These are phyloP conservation scores for Brachionus plicatilis DNA, from an alignment of 1,140 invertebrate genomes.

Conservation along the genomic window DNA sequence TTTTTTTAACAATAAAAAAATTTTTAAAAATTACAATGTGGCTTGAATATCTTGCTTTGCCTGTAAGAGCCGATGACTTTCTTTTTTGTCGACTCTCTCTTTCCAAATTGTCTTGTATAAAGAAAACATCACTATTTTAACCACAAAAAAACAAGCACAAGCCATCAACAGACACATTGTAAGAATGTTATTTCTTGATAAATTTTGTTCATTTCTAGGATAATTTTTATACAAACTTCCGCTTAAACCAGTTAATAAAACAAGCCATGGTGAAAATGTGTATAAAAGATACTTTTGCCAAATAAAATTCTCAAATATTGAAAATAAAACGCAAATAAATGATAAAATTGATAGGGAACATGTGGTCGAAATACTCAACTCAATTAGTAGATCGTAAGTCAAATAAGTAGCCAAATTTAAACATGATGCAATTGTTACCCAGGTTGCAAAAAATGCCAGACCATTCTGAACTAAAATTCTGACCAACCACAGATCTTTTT, in stretches of 20 bases:
- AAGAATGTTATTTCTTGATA: slow-evolving; percentile 25
- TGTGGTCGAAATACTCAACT: slow-evolving; percentile 42
- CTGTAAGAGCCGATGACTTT: not conserved
- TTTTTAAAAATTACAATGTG: not conserved
- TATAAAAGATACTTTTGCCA: slow-evolving; percentile 47
- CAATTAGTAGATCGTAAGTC: slow-evolving; percentile 42
- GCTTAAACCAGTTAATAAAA: slow-evolving; percentile 45
- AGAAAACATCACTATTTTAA: slow-evolving; percentile 8
- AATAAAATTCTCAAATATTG: slow-evolving; percentile 45
- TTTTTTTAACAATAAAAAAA: not conserved
- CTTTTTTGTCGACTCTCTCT: slow-evolving; percentile 1
- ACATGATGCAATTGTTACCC: slow-evolving; percentile 48
- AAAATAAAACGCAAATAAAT: slow-evolving; percentile 44
- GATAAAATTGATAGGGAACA: slow-evolving; percentile 42
- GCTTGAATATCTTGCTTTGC: not conserved
- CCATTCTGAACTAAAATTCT: slow-evolving; percentile 50
- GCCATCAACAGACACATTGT: not conserved
- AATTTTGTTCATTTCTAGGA: not conserved
- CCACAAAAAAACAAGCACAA: not conserved
- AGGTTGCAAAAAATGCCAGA: slow-evolving; percentile 49
- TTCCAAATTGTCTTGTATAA: slow-evolving; percentile 17
- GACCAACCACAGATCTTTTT: slow-evolving; percentile 46
- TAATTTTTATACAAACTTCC: slow-evolving; percentile 43
- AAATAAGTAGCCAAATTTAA: slow-evolving; percentile 47
- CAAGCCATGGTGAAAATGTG: slow-evolving; percentile 47